Base-by-base conservation (phyloP, 2,888 invertebrate genomes). In the Coleophora deauratella region DNA sequence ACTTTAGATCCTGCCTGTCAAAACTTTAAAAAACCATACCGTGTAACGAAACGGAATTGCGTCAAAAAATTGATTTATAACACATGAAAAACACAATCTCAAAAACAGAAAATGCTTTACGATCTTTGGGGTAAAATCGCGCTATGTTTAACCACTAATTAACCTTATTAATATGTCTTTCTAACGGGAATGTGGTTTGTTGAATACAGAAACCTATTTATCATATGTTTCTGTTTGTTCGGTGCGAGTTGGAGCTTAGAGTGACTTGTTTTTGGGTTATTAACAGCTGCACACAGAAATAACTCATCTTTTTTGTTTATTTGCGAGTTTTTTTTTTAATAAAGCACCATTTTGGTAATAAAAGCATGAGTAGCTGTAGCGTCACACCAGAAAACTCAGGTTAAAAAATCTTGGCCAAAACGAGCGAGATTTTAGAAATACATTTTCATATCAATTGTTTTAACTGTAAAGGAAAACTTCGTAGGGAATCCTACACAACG, bases 1-100 rank as follows among this genome's bases (percentile, higher is more conserved):
- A 77, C 73, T 58, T 47, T 42, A 72, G 67, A 77, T 81, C 77
- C 80, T 77, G 79, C 59, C 63, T 72, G 78, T 73, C 75, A 72
- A 63, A 57, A 71, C 44, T 54, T 58, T 66, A 65, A 74, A 78
- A 77, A 69, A 64, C 58, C 50, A 58, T 52, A 66, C 59, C 67
- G 63, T 59, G 59, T 70, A 75, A 73, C 72, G 74, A 55, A 75
- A 77, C 71, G 72, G 72, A 67, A 75, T 77, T 55, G 68, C 62
- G 67, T 72, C 66, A 72, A 76, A 79, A 76, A 79, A 66, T 51
- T 79, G 75, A 81, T 80, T 79, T 81, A 80, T 74, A 66, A 48
- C 53, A 57, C 53, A 66, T 59, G 63, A 68, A 71, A 69, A 45
- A 49, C 42, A 49, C 45, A 57, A 59, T 62, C 61, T 60, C 47